A percentile compares a stretch with the other conserved stretches of the same genome.
phyloP scores from a whole-genome alignment of 2,888 invertebrate species.

The Synergus umbraculus region DNA sequence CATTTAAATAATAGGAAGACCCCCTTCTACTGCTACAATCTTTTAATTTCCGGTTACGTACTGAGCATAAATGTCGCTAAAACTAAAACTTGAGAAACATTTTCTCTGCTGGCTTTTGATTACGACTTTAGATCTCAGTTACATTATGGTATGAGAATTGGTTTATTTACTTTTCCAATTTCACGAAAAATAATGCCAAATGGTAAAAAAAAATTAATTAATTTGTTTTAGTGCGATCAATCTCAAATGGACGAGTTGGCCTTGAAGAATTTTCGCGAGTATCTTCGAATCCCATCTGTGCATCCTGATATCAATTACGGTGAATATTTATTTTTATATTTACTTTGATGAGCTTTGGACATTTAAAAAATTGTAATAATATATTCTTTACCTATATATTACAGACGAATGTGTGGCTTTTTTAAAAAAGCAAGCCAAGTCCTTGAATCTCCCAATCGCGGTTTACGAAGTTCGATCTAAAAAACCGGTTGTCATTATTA shows the following conservation, averaged over 20 bases:
- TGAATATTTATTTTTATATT: constrained; percentile 75
- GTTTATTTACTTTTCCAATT: no score
- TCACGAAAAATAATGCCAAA: no score
- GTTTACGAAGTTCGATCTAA: constrained; percentile 12
- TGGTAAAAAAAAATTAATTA: no score
- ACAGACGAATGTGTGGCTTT: constrained; percentile 48
- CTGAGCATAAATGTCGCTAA: no score
- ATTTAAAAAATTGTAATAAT: neutral
- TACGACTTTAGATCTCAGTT: no score
- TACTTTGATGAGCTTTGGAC: neutral
- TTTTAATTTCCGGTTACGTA: no score
- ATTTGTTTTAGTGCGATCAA: no score
- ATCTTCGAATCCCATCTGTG: constrained; percentile 90
- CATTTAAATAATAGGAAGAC: no score
- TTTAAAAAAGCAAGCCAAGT: constrained; percentile 45
- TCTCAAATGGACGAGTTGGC: constrained; percentile 69
- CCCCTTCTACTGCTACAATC: no score
- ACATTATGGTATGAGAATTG: no score
- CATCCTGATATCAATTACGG: constrained; percentile 93
- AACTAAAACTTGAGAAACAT: no score
- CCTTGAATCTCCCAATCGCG: constrained; percentile 32
- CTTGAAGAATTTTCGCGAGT: constrained; percentile 89
- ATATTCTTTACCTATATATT: neutral
- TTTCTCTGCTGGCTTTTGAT: no score
- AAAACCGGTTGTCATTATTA: constrained; percentile 87